Evolutionary conservation across 2,888 invertebrate genomes (phyloP).

Genomic region (Pterostichus niger): DNA sequence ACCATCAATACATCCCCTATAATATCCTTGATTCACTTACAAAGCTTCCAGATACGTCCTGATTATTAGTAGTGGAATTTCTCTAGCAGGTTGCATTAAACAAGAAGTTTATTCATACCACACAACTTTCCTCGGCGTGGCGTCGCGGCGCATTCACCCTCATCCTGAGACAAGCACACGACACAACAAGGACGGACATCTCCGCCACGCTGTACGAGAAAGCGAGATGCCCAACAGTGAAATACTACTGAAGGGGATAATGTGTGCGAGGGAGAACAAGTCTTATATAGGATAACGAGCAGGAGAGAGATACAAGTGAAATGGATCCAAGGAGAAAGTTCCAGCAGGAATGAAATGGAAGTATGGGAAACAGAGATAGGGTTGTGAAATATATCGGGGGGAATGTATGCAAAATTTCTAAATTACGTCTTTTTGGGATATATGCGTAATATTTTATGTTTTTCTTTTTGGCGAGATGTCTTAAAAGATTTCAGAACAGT

Average conservation of each 20-base stretch:
- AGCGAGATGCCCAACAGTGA: constrained; percentile 18
- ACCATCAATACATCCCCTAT: no score
- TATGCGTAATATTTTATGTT: constrained; percentile 25
- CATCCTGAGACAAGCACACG: constrained; percentile 6
- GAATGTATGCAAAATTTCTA: constrained; percentile 27
- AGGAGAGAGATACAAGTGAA: background rate
- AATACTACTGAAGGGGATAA: constrained; percentile 37
- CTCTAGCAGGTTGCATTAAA: constrained; percentile 25
- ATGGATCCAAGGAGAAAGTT: constrained; percentile 25
- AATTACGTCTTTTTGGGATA: constrained; percentile 15
- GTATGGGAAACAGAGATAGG: constrained; percentile 31
- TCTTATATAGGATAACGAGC: background rate
- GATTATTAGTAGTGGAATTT: constrained; percentile 34
- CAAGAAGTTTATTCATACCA: constrained; percentile 39
- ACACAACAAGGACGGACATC: background rate
- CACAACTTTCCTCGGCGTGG: background rate
- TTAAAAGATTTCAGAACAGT: no score
- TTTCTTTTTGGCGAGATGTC: background rate
- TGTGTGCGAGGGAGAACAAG: constrained; percentile 13
- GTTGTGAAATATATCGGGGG: constrained; percentile 47
- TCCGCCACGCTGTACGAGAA: background rate
- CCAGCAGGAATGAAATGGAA: constrained; percentile 36
- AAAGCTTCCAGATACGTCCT: no score
- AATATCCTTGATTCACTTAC: no score
- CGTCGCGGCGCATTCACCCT: constrained; percentile 25